Evolutionary conservation across 2,888 invertebrate genomes (phyloP).

Genomic region (Drosophila koepferae): DNA sequence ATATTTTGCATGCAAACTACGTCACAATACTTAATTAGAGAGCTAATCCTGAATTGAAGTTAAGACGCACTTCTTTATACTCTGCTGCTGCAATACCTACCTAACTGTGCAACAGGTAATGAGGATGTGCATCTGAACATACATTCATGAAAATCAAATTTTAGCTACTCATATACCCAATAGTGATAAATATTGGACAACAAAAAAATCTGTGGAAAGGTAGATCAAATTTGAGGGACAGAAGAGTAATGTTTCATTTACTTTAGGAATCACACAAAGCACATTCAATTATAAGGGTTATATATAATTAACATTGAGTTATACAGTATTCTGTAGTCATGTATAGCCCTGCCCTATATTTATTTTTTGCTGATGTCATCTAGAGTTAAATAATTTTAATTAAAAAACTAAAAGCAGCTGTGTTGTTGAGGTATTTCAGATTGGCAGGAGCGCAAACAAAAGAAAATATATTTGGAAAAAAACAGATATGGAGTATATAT

Average conservation of each 20-base stretch:
- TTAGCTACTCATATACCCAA: not conserved
- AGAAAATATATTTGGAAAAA: not conserved
- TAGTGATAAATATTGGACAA: not conserved
- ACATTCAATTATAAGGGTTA: not conserved
- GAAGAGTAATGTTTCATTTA: too few species aligned
- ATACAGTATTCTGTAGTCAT: not conserved
- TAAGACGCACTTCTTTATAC: not conserved
- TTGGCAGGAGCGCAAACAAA: not conserved
- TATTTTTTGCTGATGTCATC: constrained; percentile 56
- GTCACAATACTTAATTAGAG: constrained; percentile 40
- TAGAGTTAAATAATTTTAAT: constrained; percentile 55
- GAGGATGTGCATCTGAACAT: not conserved
- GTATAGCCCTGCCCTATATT: not conserved
- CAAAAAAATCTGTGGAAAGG: not conserved
- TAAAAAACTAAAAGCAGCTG: constrained; percentile 47
- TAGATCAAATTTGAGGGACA: too few species aligned
- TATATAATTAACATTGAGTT: not conserved
- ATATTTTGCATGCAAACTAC: constrained; percentile 30
- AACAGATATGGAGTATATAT: constrained; percentile 5
- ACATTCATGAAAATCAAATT: too few species aligned
- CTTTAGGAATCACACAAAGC: not conserved
- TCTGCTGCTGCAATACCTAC: not conserved
- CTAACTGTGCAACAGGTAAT: not conserved
- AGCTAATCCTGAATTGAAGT: constrained; percentile 13
- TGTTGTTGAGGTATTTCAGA: not conserved